These are phyloP conservation scores for Corapipo altera DNA, from an alignment of 2,113 vertebrate species.

Conservation along the genomic window DNA sequence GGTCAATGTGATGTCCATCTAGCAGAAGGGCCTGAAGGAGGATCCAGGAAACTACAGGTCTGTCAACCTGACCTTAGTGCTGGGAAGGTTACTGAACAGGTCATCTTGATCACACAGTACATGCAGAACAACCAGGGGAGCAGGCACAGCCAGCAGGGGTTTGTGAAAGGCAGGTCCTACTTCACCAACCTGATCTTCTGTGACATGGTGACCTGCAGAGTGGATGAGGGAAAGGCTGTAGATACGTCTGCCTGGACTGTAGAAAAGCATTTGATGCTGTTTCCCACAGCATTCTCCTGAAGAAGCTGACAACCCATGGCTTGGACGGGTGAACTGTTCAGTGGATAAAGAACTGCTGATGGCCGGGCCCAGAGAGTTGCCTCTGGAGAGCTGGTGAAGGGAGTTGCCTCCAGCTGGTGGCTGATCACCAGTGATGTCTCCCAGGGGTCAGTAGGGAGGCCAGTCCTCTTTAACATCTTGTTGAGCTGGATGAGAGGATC, in stretches of 20 bases:
- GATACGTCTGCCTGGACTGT: not conserved
- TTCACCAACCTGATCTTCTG: rapidly evolving
- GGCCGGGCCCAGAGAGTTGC: not conserved
- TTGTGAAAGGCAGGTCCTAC: not conserved
- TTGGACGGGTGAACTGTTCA: not conserved
- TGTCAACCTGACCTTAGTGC: not conserved
- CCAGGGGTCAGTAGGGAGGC: not conserved
- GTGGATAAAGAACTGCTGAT: not conserved
- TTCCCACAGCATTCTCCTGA: not conserved
- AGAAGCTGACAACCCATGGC: not conserved
- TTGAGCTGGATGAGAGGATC: not conserved
- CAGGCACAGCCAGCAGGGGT: not conserved
- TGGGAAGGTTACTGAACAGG: not conserved
- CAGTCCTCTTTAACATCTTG: not conserved
- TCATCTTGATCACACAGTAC: not conserved
- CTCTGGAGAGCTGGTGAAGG: not conserved
- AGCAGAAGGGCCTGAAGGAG: not conserved
- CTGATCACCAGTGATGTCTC: not conserved
- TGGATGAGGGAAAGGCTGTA: not conserved
- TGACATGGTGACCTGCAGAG: not conserved
- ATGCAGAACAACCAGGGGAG: not conserved
- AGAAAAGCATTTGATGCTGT: not conserved
- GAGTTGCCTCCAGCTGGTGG: not conserved
- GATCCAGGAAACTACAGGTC: not conserved
- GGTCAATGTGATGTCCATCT: rapidly evolving